Base-by-base conservation (phyloP, 2,888 invertebrate species). In the Calameuta filiformis region DNA sequence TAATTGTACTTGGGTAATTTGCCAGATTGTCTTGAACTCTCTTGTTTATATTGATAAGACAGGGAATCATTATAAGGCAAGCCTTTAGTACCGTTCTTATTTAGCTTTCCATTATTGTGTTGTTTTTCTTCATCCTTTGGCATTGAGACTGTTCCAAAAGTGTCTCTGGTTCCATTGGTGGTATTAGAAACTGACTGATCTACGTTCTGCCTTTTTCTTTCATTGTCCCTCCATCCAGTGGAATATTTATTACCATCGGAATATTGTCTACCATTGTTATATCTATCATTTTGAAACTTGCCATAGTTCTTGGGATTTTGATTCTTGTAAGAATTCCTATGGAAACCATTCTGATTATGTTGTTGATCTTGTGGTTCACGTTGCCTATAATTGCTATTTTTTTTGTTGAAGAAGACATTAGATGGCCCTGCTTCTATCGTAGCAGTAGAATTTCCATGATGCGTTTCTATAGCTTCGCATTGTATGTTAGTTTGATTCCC, bases 211-310 rank as follows among this genome's bases (percentile, higher is more conserved):
- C 75, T 75, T 69, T 76, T 79, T 73, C 79, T 81, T 15, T 78
- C 75, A 35, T 68, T 76, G 56, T 77, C 77, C 69, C 75, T 79
- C 40, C 79, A 79, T 6, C 73, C 76, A 11, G 73, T 73, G 73
- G 79, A 79, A 75, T 80, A 75, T 15, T 75, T 74, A 73, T 79
- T 74, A 56, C 69, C 73, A 35, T 77, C 69, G 11, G 69, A 74
- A 69, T 76, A 79, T 69, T 81, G 77, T 73, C 76, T 75, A 15
- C 56, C 37, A 56, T 81, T 79, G 35, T 74, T 79, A 71, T 85
- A 87, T 73, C 81, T 83, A 73, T 87, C 84, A 74, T 84, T 88
- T 33, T 85, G 84, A 81, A 84, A 87, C 84, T 82, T 89, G 33
- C 85, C 83, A 69, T 84, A 83, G 80, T 76, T 73, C 12, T 74